Conservation (phyloP, 2,797 vertebrate species). For the Arremon brunneinucha region DNA sequence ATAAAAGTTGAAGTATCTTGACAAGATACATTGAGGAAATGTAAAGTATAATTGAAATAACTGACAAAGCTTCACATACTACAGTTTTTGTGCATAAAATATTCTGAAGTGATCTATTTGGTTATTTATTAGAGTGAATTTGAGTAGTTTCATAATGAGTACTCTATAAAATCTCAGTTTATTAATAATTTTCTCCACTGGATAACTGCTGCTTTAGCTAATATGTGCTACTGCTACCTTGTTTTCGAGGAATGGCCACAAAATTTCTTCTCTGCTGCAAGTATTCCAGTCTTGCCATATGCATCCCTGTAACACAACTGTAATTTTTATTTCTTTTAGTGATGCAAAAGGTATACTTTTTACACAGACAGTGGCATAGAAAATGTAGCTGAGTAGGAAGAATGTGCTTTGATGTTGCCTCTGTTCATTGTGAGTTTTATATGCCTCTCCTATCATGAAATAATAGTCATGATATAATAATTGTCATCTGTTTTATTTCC, state of each 20-base stretch:
- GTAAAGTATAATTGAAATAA: neutral
- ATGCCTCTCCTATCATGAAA: neutral
- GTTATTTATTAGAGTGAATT: neutral
- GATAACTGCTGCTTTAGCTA: neutral
- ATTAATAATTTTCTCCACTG: neutral
- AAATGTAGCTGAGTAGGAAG: neutral
- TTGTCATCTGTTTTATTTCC: neutral
- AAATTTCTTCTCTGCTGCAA: neutral
- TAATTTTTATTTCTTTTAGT: neutral
- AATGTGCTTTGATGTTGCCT: neutral
- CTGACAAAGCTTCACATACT: neutral
- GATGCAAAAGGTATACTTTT: neutral
- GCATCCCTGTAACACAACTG: neutral
- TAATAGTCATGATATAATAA: neutral
- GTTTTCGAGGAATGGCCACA: neutral
- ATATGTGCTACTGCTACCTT: neutral
- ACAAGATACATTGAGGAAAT: neutral
- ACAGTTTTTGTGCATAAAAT: neutral
- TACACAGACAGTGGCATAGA: neutral
- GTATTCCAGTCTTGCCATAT: neutral
- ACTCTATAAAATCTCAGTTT: neutral
- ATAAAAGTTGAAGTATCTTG: neutral
- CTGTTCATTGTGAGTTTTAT: neutral
- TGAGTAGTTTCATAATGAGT: neutral
- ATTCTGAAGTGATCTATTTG: neutral